These are phyloP conservation scores for Atlantisia rogersi DNA, from an alignment of 2,113 vertebrate genomes.

Conservation along the genomic window DNA sequence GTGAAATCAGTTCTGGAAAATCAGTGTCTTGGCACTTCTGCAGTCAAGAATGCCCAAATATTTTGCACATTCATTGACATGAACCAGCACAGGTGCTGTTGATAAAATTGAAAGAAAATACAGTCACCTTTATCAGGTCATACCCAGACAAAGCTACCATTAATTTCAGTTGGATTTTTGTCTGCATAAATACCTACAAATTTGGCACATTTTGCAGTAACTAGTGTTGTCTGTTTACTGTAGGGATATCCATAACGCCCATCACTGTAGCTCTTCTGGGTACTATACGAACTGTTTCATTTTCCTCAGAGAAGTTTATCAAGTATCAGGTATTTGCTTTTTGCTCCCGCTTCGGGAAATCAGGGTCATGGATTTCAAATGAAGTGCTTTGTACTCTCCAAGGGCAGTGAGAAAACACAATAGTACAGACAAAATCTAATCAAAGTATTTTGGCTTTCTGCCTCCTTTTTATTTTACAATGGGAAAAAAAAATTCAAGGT, in stretches of 20 bases:
- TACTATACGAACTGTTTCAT: background rate
- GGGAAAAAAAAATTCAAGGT: constrained; percentile 70
- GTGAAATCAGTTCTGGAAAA: background rate
- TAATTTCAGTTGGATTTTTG: background rate
- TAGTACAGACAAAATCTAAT: constrained; percentile 72
- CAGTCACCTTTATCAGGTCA: background rate
- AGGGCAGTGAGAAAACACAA: constrained; percentile 72
- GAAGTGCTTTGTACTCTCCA: constrained; percentile 58
- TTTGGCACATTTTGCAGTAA: background rate
- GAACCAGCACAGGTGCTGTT: background rate
- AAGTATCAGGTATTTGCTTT: constrained; percentile 47
- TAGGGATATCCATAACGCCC: background rate
- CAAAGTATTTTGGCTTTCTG: constrained; percentile 76
- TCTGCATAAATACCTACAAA: background rate
- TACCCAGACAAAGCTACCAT: background rate
- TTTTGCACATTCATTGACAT: background rate
- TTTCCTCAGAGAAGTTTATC: constrained; percentile 55
- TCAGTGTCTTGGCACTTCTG: background rate
- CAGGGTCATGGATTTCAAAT: constrained; percentile 66
- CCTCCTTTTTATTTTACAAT: constrained; percentile 76
- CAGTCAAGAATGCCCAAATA: background rate
- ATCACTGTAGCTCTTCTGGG: background rate
- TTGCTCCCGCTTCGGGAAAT: constrained; percentile 58
- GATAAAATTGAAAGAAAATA: background rate
- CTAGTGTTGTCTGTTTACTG: background rate